These are phyloP conservation scores for Labeo rohita DNA, from an alignment of 2,113 vertebrate genomes.

Conservation along the genomic window DNA sequence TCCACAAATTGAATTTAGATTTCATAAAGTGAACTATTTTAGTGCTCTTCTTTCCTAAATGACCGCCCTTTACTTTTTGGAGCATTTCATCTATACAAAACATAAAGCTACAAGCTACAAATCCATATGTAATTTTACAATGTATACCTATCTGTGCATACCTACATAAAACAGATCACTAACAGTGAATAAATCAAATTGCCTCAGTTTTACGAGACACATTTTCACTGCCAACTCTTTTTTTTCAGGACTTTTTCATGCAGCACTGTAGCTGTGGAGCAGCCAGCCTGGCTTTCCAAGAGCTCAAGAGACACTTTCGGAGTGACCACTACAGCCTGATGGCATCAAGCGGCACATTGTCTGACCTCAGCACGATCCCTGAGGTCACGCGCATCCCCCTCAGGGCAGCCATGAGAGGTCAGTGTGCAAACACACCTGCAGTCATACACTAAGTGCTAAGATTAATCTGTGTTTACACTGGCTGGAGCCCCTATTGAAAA, in stretches of 20 bases:
- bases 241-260: slow-evolving; percentile 79
- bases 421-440: slow-evolving; percentile 41
- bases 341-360: slow-evolving; percentile 76
- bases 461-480: slow-evolving; percentile 20
- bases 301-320: slow-evolving; percentile 69
- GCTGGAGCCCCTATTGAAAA: neutral
- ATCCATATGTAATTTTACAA: neutral
- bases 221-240: slow-evolving; percentile 11
- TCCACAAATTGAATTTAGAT: slow-evolving; percentile 31
- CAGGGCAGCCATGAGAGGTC: slow-evolving; percentile 62
- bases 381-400: slow-evolving; percentile 73
- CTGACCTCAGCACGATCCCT: slow-evolving; percentile 84
- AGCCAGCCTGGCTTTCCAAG: slow-evolving; percentile 76
- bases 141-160: neutral
- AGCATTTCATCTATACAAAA: neutral
- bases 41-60: slow-evolving; percentile 3
- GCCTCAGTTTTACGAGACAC: neutral
- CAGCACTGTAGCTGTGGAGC: slow-evolving; percentile 85
- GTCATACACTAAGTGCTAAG: neutral
- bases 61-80: neutral
- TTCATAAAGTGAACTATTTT: slow-evolving; percentile 28
- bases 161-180: neutral
- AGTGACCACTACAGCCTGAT: slow-evolving; percentile 74
- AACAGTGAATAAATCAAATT: neutral
- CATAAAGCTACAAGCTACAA: neutral